Base-by-base conservation (phyloP, 2,113 vertebrate genomes). In the Myocastor coypus region DNA sequence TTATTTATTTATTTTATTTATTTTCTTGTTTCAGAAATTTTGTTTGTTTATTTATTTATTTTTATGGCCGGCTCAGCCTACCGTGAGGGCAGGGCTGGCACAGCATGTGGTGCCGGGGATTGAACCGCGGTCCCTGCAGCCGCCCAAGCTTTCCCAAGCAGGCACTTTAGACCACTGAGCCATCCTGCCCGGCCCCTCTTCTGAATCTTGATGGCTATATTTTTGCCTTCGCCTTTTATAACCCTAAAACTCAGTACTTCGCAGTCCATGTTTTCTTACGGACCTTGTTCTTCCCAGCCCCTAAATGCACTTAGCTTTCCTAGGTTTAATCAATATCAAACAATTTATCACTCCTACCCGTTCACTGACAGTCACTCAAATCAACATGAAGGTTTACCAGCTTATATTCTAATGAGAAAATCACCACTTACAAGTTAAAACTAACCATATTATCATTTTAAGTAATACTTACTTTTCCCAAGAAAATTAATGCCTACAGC, bases 401-500 rank as follows among this genome's bases (percentile, higher is more conserved):
- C 20, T 59, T 37, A 80, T 32, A 50, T 50, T 24, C 19, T 84
- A 24, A 42, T 61, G 59, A 91, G 68, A 40, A 55, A 26, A 40
- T 73, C 63, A 59, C 68, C 42, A 30, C 64, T 46, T 40, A 22
- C 71, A 94, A 92, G 52, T 37, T 82, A 85, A 91, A 88, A 59
- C 9, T n/a, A 82, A 69, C 6, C 28, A 82, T 82, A 46, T 52
- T 63, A n/a, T 83, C 61, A 8, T 14, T 94, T 92, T 69, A 78
- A n/a, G 2, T 95, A 94, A 96, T 59, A 71, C 30, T 71, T 89
- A 26, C 61, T 24, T 86, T 30, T 73, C 20, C 66, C 93, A 82
- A 96, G 94, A 59, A 85, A 97, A 97, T 80, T 4, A 34, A 86
- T 13, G 0, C 3, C 9, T 14, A 81, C 75, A 55, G 3, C n/a